These are phyloP conservation scores for Philypnodon macrostomus DNA, from an alignment of 2,797 vertebrate genomes.

Conservation along the genomic window DNA sequence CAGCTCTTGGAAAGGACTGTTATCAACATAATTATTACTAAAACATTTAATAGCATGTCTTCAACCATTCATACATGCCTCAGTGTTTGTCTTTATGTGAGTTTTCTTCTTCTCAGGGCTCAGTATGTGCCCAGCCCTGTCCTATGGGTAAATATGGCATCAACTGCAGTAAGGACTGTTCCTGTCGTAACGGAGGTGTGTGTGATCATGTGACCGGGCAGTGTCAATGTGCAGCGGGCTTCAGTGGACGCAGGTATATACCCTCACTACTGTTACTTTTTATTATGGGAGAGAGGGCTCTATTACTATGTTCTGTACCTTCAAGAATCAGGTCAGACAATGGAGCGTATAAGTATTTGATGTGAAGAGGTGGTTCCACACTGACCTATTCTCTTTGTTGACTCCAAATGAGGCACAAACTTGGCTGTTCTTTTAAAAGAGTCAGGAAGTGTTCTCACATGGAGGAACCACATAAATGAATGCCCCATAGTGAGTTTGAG, in stretches of 20 bases:
- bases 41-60: too few species aligned
- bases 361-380: conserved; percentile 37
- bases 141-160: conserved; percentile 88
- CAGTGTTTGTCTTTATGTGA: too few species aligned
- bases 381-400: conserved; percentile 65
- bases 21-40: too few species aligned
- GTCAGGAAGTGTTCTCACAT: conserved; percentile 11
- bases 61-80: too few species aligned
- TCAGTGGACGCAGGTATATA: conserved; percentile 96
- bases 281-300: conserved; percentile 22
- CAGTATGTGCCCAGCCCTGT: conserved; percentile 94
- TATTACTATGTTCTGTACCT: conserved; percentile 27
- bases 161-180: conserved; percentile 96
- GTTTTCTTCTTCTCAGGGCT: conserved; percentile 79
- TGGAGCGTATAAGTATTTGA: conserved; percentile 40
- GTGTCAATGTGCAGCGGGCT: conserved; percentile 91
- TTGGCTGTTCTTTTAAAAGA: conserved; percentile 47
- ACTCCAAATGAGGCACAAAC: conserved; percentile 51
- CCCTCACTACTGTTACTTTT: too few species aligned
- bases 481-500: conserved; percentile 58
- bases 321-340: conserved; percentile 54
- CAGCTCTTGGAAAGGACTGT: too few species aligned
- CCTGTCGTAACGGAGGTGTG: conserved; percentile 91
- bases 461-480: conserved; percentile 51
- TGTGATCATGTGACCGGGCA: conserved; percentile 92